phyloP scores from a whole-genome alignment of 1,140 invertebrate genomes.

The Lasaia peninsularis region DNA sequence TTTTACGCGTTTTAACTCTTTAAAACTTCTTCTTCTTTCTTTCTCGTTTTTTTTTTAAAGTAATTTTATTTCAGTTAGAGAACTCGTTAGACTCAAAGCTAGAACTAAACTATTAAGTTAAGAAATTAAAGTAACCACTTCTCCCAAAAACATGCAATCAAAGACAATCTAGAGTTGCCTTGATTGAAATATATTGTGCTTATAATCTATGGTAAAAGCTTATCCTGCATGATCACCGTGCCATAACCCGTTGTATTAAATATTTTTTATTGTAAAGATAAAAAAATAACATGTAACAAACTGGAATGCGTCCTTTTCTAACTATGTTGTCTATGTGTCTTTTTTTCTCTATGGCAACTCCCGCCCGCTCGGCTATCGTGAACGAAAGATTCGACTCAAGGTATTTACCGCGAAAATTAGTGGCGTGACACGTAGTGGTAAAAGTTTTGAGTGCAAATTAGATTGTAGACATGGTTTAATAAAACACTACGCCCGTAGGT shows the following conservation, averaged over 20 bases:
- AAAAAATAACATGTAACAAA: slow-evolving; percentile 18
- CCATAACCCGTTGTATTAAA: slow-evolving; percentile 29
- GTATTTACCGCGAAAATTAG: slow-evolving; percentile 47
- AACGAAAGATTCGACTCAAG: slow-evolving; percentile 70
- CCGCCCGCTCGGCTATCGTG: slow-evolving; percentile 73
- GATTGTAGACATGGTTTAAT: slow-evolving; percentile 21
- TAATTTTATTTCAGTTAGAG: too few species aligned
- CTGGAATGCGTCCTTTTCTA: slow-evolving; percentile 50
- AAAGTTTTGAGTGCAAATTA: slow-evolving; percentile 54
- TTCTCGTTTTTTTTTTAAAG: too few species aligned
- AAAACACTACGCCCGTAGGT: not conserved
- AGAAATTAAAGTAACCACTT: too few species aligned
- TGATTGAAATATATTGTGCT: not conserved
- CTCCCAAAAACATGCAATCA: too few species aligned
- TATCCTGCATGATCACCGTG: slow-evolving; percentile 40
- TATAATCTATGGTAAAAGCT: slow-evolving; percentile 22
- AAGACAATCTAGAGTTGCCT: too few species aligned
- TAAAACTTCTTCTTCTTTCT: too few species aligned
- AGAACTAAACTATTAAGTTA: too few species aligned
- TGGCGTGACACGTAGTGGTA: slow-evolving; percentile 55
- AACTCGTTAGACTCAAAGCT: too few species aligned
- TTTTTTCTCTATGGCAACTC: slow-evolving; percentile 68
- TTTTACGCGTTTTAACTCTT: too few species aligned
- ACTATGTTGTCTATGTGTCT: slow-evolving; percentile 70
- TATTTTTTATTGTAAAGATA: slow-evolving; percentile 16